A percentile compares a stretch with the other conserved stretches of the same genome.
These are phyloP conservation scores for Pagetopsis macropterus DNA, from an alignment of 2,797 vertebrate species.

Conservation along the genomic window DNA sequence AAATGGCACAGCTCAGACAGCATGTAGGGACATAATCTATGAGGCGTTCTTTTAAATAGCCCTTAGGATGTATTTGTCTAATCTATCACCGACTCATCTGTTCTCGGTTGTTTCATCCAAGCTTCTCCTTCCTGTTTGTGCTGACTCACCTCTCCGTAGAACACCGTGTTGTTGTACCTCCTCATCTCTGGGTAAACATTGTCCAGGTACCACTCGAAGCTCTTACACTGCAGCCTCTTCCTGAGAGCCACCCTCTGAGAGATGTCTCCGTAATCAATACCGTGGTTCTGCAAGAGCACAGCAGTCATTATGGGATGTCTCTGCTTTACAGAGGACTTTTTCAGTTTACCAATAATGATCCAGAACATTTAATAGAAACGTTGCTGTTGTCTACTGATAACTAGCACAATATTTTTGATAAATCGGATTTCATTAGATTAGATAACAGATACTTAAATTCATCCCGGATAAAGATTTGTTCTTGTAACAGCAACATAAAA, in stretches of 20 bases:
- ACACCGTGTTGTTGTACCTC: conserved; percentile 93
- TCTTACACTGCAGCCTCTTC: conserved; percentile 93
- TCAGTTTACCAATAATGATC: neutral
- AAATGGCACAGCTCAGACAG: neutral
- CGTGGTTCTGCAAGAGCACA: conserved; percentile 88
- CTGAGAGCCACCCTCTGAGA: conserved; percentile 90
- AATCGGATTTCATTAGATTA: no score
- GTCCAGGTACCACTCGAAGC: conserved; percentile 97
- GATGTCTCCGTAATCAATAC: conserved; percentile 95
- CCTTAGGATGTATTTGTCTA: neutral
- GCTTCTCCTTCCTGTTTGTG: neutral
- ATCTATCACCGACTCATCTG: neutral
- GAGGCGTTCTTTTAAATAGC: neutral
- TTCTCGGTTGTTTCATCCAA: neutral
- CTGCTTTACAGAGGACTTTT: neutral
- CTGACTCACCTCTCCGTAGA: conserved; percentile 93
- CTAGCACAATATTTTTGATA: neutral
- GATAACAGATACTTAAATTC: no score
- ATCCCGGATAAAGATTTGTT: no score
- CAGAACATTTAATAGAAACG: neutral
- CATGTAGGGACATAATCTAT: neutral
- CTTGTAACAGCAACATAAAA: no score
- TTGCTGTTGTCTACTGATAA: neutral
- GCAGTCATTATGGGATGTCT: neutral
- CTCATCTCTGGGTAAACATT: conserved; percentile 98